A percentile compares a stretch with the other conserved stretches of the same genome.
Conservation (phyloP, 2,888 invertebrate genomes). For the Plagodis dolabraria region DNA sequence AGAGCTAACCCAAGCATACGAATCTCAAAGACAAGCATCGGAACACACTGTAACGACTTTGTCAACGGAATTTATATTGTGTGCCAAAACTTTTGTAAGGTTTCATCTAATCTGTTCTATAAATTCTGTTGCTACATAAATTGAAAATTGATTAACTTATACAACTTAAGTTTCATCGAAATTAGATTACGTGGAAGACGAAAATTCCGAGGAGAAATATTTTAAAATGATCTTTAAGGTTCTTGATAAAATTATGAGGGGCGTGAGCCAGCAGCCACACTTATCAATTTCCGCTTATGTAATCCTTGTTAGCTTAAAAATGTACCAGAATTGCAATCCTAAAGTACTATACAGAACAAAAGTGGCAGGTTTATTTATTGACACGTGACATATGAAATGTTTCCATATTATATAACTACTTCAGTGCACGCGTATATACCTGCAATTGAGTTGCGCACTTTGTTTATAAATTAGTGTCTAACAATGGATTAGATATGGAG, state of each 20-base stretch:
- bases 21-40: too few relatives aligned
- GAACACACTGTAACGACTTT: too few relatives aligned
- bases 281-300: constrained; percentile 12
- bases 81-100: constrained; percentile 1
- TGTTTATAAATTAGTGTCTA: too few relatives aligned
- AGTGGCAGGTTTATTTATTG: too few relatives aligned
- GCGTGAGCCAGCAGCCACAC: constrained; percentile 17
- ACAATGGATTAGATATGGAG: too few relatives aligned
- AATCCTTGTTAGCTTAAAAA: constrained; percentile 7
- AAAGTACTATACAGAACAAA: too few relatives aligned
- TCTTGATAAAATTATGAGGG: constrained; percentile 17
- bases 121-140: constrained; percentile 1
- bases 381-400: too few relatives aligned
- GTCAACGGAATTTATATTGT: too few relatives aligned
- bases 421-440: too few relatives aligned
- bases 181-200: constrained; percentile 8
- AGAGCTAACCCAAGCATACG: neutral
- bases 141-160: constrained; percentile 6
- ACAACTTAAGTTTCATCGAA: constrained; percentile 5
- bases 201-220: constrained; percentile 5
- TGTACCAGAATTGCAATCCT: constrained; percentile 1
- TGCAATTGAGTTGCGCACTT: too few relatives aligned
- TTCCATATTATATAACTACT: too few relatives aligned
- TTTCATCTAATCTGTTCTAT: constrained; percentile 4
- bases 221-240: constrained; percentile 9